Percentiles rank a stretch among this genome's conserved stretches.
Conservation (phyloP, 2,888 invertebrate species). For the Parnassius smintheus region DNA sequence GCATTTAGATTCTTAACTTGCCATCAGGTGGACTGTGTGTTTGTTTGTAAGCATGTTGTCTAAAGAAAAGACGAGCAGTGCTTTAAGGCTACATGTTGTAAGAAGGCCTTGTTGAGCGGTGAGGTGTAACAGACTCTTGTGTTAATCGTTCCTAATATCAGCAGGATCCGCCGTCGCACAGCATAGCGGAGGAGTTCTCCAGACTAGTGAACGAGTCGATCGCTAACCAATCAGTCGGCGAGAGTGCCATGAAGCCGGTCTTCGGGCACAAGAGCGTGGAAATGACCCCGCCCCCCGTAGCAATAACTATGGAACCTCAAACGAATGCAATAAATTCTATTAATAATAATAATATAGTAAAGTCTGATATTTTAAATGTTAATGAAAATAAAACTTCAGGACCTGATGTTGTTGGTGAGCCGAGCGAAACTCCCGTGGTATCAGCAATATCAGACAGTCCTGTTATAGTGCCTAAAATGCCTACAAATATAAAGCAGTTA, state of each 20-base stretch:
- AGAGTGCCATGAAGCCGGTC: constrained; percentile 55
- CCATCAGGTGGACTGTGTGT: too few species aligned
- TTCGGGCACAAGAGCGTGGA: constrained; percentile 55
- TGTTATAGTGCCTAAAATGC: constrained; percentile 82
- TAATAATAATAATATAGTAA: constrained; percentile 67
- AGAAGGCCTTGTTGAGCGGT: too few species aligned
- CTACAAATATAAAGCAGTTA: constrained; percentile 63
- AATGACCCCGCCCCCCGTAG: constrained; percentile 48
- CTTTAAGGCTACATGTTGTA: too few species aligned
- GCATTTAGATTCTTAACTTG: too few species aligned
- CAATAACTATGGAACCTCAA: constrained; percentile 59
- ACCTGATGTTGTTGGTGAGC: constrained; percentile 59
- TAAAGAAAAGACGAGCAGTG: too few species aligned
- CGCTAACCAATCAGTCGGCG: constrained; percentile 59
- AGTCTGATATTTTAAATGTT: constrained; percentile 70
- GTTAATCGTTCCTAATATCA: background rate
- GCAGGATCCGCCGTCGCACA: constrained; percentile 58
- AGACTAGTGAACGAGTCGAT: constrained; percentile 69
- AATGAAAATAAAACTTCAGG: constrained; percentile 68
- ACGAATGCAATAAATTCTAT: constrained; percentile 65
- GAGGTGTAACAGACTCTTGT: too few species aligned
- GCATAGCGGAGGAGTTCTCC: constrained; percentile 71
- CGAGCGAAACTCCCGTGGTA: constrained; percentile 83
- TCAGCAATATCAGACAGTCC: constrained; percentile 87
- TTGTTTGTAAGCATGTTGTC: too few species aligned